Evolutionary conservation across 2,113 vertebrate genomes (phyloP).

Genomic region (Empidonax traillii): DNA sequence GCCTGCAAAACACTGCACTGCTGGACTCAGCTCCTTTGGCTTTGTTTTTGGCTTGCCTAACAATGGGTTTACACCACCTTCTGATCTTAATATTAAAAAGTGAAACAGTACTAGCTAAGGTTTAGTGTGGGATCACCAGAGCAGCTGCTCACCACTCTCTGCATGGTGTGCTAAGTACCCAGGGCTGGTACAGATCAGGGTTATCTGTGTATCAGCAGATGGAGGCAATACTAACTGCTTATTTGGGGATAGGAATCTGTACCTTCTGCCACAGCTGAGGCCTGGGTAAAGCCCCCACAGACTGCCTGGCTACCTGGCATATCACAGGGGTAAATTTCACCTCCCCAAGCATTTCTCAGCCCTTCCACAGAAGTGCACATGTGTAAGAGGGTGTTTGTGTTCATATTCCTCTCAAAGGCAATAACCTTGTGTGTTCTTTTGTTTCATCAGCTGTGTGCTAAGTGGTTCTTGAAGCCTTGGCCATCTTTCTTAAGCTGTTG

Average conservation of each 20-base stretch:
- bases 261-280: not conserved
- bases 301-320: not conserved
- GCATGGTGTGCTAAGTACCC: fast-evolving
- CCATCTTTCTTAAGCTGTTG: not conserved
- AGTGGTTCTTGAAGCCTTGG: not conserved
- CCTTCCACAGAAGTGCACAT: fast-evolving
- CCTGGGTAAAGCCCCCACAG: not conserved
- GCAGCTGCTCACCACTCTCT: not conserved
- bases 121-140: not conserved
- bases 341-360: not conserved
- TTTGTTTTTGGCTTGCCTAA: not conserved
- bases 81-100: not conserved
- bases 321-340: not conserved
- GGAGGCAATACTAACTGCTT: not conserved
- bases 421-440: not conserved
- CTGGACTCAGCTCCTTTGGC: not conserved
- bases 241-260: not conserved
- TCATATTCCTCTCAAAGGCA: not conserved
- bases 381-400: not conserved
- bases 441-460: not conserved
- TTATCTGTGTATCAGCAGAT: not conserved
- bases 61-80: not conserved
- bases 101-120: not conserved
- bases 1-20: not conserved
- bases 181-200: not conserved